Conservation (phyloP, 1,140 invertebrate genomes). For the Holotrichia oblita region DNA sequence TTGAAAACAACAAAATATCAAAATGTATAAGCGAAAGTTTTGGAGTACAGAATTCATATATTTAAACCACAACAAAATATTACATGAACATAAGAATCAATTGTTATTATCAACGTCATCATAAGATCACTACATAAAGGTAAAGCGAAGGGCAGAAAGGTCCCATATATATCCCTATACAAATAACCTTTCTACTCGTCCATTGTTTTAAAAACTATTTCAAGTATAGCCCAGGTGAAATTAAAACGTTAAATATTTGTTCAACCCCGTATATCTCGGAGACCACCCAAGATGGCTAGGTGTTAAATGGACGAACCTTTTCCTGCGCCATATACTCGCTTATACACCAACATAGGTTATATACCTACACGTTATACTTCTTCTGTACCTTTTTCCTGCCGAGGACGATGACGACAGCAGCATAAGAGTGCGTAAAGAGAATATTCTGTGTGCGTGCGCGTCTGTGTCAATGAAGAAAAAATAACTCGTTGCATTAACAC, state of each 20-base stretch:
- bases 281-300: constrained; percentile 45
- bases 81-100: too few relatives aligned
- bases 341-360: background rate
- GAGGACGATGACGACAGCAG: background rate
- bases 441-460: background rate
- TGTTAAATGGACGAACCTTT: constrained; percentile 39
- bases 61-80: too few relatives aligned
- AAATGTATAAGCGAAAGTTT: too few relatives aligned
- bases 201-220: constrained; percentile 43
- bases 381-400: background rate
- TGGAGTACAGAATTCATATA: too few relatives aligned
- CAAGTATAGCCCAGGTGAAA: constrained; percentile 45
- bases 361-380: background rate
- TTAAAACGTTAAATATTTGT: constrained; percentile 46
- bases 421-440: background rate
- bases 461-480: constrained; percentile 44
- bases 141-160: background rate
- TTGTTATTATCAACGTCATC: background rate
- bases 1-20: too few relatives aligned
- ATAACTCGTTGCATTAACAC: constrained; percentile 45
- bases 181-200: constrained; percentile 43
- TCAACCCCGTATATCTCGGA: constrained; percentile 40
- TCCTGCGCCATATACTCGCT: constrained; percentile 6
- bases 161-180: constrained; percentile 15
- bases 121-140: background rate